Percentiles rank a stretch among this genome's conserved stretches.
phyloP scores from a whole-genome alignment of 2,888 invertebrate species.

The Callinectes sapidus region DNA sequence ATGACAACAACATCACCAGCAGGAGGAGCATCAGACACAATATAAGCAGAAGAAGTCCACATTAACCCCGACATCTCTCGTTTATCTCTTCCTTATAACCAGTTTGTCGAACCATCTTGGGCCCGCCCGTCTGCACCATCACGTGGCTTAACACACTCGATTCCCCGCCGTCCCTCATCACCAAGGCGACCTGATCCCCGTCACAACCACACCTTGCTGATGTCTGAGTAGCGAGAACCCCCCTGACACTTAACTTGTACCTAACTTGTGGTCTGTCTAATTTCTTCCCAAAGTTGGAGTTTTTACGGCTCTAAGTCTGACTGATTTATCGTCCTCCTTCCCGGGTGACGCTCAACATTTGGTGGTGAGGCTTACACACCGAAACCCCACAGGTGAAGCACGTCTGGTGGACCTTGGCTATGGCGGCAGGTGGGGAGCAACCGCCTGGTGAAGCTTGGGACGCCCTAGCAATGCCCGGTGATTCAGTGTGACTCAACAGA shows the following conservation, averaged over 20 bases:
- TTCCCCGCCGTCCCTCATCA: background rate
- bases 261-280: background rate
- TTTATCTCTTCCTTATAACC: background rate
- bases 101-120: background rate
- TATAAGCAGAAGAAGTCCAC: background rate
- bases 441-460: background rate
- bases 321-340: background rate
- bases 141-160: background rate
- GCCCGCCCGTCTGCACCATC: background rate
- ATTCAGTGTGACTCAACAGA: background rate
- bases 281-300: background rate
- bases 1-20: background rate
- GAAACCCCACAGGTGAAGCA: background rate
- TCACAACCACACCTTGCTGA: background rate
- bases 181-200: background rate
- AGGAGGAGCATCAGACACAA: background rate
- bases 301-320: background rate
- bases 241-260: background rate
- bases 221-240: background rate
- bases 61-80: background rate
- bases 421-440: background rate
- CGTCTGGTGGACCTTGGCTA: background rate
- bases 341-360: background rate
- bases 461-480: background rate
- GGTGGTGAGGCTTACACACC: background rate